Percentiles rank a stretch among this genome's conserved stretches.
phyloP scores from a whole-genome alignment of 2,888 invertebrate species.

The Tanytarsus gracilentus region DNA sequence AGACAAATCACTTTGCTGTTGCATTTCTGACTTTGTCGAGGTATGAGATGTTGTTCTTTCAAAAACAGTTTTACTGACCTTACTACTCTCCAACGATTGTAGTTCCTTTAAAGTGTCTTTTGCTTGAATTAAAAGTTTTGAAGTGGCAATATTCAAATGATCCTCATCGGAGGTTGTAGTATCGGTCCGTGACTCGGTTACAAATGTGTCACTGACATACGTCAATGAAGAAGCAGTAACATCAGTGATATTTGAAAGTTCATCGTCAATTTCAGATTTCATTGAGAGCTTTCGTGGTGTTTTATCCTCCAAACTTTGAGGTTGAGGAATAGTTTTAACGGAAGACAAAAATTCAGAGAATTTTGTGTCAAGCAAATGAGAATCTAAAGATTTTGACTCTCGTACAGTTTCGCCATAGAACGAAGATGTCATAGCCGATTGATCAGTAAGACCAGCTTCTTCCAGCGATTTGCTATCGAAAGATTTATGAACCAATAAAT shows the following conservation, averaged over 20 bases:
- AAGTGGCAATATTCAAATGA: neutral
- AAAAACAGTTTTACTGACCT: neutral
- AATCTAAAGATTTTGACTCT: slow-evolving; percentile 6
- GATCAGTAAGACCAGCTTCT: too few relatives aligned
- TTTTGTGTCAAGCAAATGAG: neutral
- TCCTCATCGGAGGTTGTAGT: slow-evolving; percentile 20
- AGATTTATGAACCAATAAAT: too few relatives aligned
- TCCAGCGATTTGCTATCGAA: too few relatives aligned
- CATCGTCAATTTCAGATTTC: slow-evolving; percentile 16
- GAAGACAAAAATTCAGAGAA: slow-evolving; percentile 22
- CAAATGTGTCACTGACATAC: slow-evolving; percentile 23
- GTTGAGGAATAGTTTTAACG: too few relatives aligned
- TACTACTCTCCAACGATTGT: neutral
- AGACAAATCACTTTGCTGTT: slow-evolving; percentile 12
- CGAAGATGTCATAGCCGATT: too few relatives aligned
- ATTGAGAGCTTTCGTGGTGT: slow-evolving; percentile 6
- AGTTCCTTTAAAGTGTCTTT: neutral
- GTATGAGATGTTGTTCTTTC: neutral
- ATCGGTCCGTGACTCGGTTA: neutral
- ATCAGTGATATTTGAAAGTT: slow-evolving; percentile 22
- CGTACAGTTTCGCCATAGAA: too few relatives aligned
- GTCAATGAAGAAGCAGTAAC: slow-evolving; percentile 27
- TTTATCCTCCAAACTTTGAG: slow-evolving; percentile 22
- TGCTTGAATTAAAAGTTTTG: neutral
- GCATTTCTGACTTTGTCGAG: slow-evolving; percentile 5